Evolutionary conservation across 2,797 vertebrate genomes (phyloP).

Genomic region (Cottoperca gobio): DNA sequence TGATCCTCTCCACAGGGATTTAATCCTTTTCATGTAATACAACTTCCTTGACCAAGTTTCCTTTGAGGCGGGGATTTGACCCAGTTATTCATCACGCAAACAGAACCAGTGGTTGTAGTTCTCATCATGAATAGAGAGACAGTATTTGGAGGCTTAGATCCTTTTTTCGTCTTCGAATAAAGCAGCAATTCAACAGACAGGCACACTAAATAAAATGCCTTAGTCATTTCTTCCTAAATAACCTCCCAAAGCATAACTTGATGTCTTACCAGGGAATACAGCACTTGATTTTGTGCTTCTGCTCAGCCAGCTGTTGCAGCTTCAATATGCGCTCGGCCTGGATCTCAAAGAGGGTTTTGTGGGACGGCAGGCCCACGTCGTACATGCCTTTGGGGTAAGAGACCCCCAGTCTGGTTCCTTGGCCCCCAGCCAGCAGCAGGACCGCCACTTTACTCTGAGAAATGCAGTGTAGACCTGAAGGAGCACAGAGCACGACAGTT

Average conservation of each 20-base stretch:
- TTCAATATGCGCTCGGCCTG: constrained; percentile 95
- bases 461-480: constrained; percentile 81
- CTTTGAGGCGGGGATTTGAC: constrained; percentile 41
- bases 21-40: constrained; percentile 41
- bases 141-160: neutral
- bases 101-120: constrained; percentile 6
- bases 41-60: constrained; percentile 23
- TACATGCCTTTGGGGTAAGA: constrained; percentile 98
- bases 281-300: constrained; percentile 85
- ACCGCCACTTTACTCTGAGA: constrained; percentile 91
- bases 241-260: neutral
- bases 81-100: constrained; percentile 30
- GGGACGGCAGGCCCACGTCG: constrained; percentile 93
- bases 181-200: neutral
- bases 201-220: neutral
- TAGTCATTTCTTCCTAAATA: neutral
- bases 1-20: constrained; percentile 17
- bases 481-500: constrained; percentile 9
- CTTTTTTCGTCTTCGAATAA: constrained; percentile 2
- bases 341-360: constrained; percentile 97
- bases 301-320: constrained; percentile 90
- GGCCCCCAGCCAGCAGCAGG: constrained; percentile 94
- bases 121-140: constrained; percentile 2
- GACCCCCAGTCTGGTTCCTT: constrained; percentile 96
- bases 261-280: constrained; percentile 92